Conservation (phyloP, 1,140 invertebrate genomes). For the Hyposmocoma kahamanoa region DNA sequence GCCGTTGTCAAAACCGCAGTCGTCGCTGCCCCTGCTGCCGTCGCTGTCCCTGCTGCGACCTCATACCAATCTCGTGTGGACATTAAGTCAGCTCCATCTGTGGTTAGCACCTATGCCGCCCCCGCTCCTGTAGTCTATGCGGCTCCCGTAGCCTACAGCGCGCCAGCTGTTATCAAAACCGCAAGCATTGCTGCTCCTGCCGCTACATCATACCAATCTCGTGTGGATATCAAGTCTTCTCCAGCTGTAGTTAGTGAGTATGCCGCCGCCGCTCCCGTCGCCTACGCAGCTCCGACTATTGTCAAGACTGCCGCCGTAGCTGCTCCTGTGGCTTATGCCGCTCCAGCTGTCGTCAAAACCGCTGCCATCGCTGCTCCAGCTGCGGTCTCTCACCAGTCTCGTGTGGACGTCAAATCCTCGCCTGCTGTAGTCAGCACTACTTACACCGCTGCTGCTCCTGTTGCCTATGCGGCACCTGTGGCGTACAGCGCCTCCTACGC, state of each 20-base stretch:
- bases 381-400: constrained; percentile 62
- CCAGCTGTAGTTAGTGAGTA: neutral
- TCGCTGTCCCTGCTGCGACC: constrained; percentile 37
- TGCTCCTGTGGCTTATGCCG: constrained; percentile 15
- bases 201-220: neutral
- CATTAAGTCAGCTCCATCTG: constrained; percentile 48
- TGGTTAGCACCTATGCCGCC: constrained; percentile 25
- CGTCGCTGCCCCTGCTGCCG: constrained; percentile 30
- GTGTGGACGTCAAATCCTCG: constrained; percentile 39
- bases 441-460: constrained; percentile 31
- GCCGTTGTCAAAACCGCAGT: constrained; percentile 15
- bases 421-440: constrained; percentile 27
- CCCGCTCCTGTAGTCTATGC: constrained; percentile 25
- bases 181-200: neutral
- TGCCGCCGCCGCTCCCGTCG: constrained; percentile 7
- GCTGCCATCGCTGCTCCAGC: neutral
- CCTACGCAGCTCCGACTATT: too few relatives aligned
- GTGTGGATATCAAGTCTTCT: neutral
- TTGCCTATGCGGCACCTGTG: constrained; percentile 28
- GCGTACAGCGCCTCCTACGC: neutral
- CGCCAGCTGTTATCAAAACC: constrained; percentile 14
- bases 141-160: constrained; percentile 26
- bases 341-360: neutral
- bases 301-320: constrained; percentile 17
- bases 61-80: constrained; percentile 48